Evolutionary conservation across 2,888 invertebrate species (phyloP).

Genomic region (Halictus ligatus): DNA sequence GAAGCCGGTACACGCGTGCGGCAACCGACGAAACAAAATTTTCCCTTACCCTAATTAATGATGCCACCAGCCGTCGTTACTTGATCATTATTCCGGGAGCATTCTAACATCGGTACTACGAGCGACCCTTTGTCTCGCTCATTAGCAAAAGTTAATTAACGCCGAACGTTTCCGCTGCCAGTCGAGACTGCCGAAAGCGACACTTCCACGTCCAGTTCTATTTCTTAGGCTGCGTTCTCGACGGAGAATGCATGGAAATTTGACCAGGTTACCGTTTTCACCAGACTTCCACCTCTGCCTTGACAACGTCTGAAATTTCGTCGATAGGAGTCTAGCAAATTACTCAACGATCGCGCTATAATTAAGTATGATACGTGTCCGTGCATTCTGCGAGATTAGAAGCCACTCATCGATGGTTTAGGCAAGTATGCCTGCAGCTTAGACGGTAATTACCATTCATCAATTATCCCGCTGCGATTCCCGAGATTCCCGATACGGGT

Average conservation of each 20-base stretch:
- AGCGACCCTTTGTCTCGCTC: slow-evolving; percentile 42
- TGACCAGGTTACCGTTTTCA: not conserved
- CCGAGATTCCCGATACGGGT: slow-evolving; percentile 47
- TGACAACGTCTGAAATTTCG: not conserved
- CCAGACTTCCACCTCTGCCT: not conserved
- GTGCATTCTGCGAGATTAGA: slow-evolving; percentile 43
- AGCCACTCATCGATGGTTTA: slow-evolving; percentile 43
- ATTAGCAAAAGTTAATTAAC: slow-evolving; percentile 67
- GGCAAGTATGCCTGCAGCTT: slow-evolving; percentile 57
- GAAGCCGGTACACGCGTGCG: not conserved
- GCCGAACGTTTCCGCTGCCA: slow-evolving; percentile 33
- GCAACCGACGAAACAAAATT: slow-evolving; percentile 21
- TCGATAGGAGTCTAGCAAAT: not conserved
- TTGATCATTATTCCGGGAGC: slow-evolving; percentile 36
- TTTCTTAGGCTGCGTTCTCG: not conserved
- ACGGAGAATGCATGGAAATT: slow-evolving; percentile 27
- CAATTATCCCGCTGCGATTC: slow-evolving; percentile 59
- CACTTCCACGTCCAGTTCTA: slow-evolving; percentile 5
- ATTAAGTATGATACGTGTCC: slow-evolving; percentile 62
- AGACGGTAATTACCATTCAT: slow-evolving; percentile 69
- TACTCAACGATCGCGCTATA: slow-evolving; percentile 65
- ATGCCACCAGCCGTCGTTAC: slow-evolving; percentile 32
- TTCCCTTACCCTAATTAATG: slow-evolving; percentile 49
- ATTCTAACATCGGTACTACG: slow-evolving; percentile 30
- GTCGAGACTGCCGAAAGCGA: slow-evolving; percentile 22